phyloP scores from a whole-genome alignment of 2,113 vertebrate genomes.

The Rynchops niger region DNA sequence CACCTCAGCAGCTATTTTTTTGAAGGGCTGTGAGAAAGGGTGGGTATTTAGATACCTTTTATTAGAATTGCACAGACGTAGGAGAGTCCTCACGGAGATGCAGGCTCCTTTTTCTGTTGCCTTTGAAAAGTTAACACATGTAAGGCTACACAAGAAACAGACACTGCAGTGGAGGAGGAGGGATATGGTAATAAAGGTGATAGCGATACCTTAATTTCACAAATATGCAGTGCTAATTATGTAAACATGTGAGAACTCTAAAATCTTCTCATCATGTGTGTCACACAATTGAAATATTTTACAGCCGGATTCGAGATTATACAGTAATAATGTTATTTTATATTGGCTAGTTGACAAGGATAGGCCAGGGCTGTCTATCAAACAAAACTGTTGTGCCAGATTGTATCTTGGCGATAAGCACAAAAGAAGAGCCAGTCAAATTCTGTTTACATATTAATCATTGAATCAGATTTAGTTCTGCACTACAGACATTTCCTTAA shows the following conservation, averaged over 20 bases:
- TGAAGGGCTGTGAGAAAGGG: slow-evolving; percentile 46
- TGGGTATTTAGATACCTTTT: slow-evolving; percentile 52
- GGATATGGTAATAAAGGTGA: slow-evolving; percentile 68
- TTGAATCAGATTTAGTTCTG: slow-evolving; percentile 28
- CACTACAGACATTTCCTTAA: not conserved
- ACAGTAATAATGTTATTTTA: slow-evolving; percentile 76
- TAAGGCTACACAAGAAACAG: slow-evolving; percentile 38
- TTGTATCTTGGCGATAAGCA: slow-evolving; percentile 71
- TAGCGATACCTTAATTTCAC: slow-evolving; percentile 74
- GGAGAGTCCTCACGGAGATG: slow-evolving; percentile 41
- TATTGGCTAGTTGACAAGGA: slow-evolving; percentile 73
- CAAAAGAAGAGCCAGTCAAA: slow-evolving; percentile 62
- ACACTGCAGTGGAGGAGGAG: slow-evolving; percentile 32
- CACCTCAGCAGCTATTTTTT: slow-evolving; percentile 60
- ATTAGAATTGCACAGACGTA: slow-evolving; percentile 18
- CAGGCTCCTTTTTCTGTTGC: slow-evolving; percentile 46
- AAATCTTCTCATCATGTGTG: slow-evolving; percentile 70
- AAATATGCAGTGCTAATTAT: slow-evolving; percentile 76
- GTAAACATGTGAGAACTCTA: slow-evolving; percentile 73
- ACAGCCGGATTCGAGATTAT: slow-evolving; percentile 71
- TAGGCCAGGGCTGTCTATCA: slow-evolving; percentile 75
- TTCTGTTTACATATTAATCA: slow-evolving; percentile 74
- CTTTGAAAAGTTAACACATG: slow-evolving; percentile 58
- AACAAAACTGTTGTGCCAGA: slow-evolving; percentile 78
- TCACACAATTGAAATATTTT: slow-evolving; percentile 74